Evolutionary conservation across 2,797 vertebrate genomes (phyloP).

Genomic region (Rhabdomys pumilio): DNA sequence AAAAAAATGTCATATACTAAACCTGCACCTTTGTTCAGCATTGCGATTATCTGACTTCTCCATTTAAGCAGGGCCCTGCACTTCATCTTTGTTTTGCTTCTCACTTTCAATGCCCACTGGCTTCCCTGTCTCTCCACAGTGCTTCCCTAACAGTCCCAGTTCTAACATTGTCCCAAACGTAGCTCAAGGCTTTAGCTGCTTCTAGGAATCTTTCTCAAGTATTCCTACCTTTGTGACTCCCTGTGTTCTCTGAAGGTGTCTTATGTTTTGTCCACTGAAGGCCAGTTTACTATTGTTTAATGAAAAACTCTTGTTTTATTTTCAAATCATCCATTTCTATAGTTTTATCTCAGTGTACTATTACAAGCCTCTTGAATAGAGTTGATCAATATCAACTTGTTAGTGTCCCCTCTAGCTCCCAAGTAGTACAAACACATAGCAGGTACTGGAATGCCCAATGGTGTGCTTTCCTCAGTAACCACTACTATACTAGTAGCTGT

Average conservation of each 20-base stretch:
- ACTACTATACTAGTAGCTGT: neutral
- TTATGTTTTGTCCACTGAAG: neutral
- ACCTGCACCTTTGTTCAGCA: neutral
- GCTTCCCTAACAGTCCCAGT: constrained; percentile 24
- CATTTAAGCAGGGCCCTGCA: neutral
- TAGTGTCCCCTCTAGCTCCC: neutral
- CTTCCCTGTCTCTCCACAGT: neutral
- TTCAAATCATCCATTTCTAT: neutral
- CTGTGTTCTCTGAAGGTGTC: neutral
- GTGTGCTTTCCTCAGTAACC: neutral
- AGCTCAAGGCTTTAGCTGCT: neutral
- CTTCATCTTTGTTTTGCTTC: neutral
- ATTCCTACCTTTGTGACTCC: neutral
- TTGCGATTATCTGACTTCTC: constrained; percentile 9
- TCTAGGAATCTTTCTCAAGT: constrained; percentile 1
- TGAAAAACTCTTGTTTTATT: constrained; percentile 15
- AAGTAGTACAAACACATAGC: neutral
- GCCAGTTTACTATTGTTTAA: neutral
- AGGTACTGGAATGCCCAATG: neutral
- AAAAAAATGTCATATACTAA: neutral
- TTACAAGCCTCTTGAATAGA: constrained; percentile 41
- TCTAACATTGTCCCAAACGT: neutral
- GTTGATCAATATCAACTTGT: neutral
- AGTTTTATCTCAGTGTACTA: neutral
- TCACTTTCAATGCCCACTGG: neutral